Evolutionary conservation across 2,113 vertebrate species (phyloP).

Genomic region (Perognathus longimembris): DNA sequence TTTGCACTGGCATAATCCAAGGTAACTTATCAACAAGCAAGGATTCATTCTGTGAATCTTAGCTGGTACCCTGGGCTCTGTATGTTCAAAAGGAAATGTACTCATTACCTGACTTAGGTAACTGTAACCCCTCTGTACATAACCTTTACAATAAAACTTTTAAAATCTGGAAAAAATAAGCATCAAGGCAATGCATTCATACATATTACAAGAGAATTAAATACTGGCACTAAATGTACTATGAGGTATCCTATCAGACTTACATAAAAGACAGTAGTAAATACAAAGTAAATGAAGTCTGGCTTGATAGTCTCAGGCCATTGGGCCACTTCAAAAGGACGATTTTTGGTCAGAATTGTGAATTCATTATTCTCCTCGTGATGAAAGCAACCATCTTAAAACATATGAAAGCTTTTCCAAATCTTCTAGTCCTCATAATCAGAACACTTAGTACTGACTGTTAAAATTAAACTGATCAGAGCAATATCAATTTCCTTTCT

Average conservation of each 20-base stretch:
- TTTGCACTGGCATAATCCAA: neutral
- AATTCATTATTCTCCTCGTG: constrained; percentile 3
- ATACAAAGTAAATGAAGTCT: neutral
- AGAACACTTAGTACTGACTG: neutral
- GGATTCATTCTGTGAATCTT: neutral
- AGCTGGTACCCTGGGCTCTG: neutral
- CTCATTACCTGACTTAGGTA: no score
- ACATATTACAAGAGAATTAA: neutral
- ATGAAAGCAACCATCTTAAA: neutral
- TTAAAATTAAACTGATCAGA: constrained; percentile 34
- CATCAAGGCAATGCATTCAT: neutral
- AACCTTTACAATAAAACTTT: no score
- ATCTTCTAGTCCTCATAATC: neutral
- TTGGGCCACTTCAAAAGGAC: constrained; percentile 4
- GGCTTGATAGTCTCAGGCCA: neutral
- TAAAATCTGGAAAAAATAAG: neutral
- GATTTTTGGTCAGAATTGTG: neutral
- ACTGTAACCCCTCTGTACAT: no score
- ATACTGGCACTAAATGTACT: neutral
- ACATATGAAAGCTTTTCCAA: constrained; percentile 4
- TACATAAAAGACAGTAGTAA: neutral
- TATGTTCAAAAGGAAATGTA: neutral
- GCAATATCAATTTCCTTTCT: constrained; percentile 26
- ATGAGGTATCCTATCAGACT: neutral
- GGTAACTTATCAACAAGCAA: neutral